Evolutionary conservation across 2,888 invertebrate genomes (phyloP).

Genomic region (Drosophila mimetica): DNA sequence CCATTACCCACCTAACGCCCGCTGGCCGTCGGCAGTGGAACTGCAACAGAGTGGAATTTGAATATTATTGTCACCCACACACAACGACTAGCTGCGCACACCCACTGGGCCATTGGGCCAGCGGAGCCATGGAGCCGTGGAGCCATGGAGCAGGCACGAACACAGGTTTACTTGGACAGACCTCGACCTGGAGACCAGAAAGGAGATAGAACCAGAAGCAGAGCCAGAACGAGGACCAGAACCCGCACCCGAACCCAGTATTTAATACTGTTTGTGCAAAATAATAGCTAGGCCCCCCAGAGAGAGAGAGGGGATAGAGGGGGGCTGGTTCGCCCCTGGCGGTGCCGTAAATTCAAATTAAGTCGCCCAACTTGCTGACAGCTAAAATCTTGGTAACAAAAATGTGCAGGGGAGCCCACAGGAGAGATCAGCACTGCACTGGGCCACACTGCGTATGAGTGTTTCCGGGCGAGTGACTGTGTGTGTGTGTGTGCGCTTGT

Average conservation of each 20-base stretch:
- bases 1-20: constrained; percentile 20
- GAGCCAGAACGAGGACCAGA: constrained; percentile 1
- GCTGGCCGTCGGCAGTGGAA: constrained; percentile 32
- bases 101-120: constrained; percentile 1
- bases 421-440: constrained; percentile 40
- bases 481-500: constrained; percentile 29
- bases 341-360: constrained; percentile 78
- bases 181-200: constrained; percentile 48
- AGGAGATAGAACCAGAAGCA: constrained; percentile 50
- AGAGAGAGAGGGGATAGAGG: background rate
- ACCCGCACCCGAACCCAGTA: constrained; percentile 48
- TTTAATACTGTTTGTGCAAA: constrained; percentile 77
- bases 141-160: constrained; percentile 21
- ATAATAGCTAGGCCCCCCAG: constrained; percentile 63
- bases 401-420: constrained; percentile 68
- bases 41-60: constrained; percentile 65
- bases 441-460: constrained; percentile 42
- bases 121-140: background rate
- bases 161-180: constrained; percentile 48
- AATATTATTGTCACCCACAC: constrained; percentile 74
- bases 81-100: constrained; percentile 19
- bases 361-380: constrained; percentile 79
- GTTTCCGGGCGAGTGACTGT: constrained; percentile 10
- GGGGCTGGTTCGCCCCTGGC: constrained; percentile 53
- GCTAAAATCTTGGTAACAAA: constrained; percentile 76